Base-by-base conservation (phyloP, 2,113 vertebrate genomes). In the Baryphthengus martii region DNA sequence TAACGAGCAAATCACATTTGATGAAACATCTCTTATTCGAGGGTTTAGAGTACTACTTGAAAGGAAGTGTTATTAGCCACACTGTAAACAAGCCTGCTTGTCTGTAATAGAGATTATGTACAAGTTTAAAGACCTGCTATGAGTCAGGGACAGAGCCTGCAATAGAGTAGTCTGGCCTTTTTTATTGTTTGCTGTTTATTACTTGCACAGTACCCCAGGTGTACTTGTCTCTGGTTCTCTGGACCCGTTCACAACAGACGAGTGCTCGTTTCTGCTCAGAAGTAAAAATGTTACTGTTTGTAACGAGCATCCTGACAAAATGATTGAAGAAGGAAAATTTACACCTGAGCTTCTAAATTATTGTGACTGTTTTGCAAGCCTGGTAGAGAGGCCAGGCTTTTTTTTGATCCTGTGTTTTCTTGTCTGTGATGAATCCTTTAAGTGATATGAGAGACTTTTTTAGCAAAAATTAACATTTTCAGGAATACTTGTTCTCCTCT, bases 11-110 rank as follows among this genome's bases (percentile, higher is more conserved):
- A 88, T 91, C 50, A n/a, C 90, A 77, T 79, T 61, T 85, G 75
- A 87, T 85, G 87, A 73, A 91, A 83, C 75, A 62, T 73, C 45
- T 88, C 81, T 77, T 88, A 4, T 58, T 91, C 29, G 42, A 90
- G 82, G 63, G 75, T 10, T 96, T 63, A 58, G 85, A 93, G 88
- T 62, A 66, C 78, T 89, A 3, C 91, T 96, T 89, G 74, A 88
- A 70, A 89, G 88, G 78, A 88, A 85, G 71, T 76, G 81, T 91
- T 83, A 85, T 91, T 85, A 96, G 25, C 81, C 59, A 39, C 62
- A 26, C 63, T 77, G 66, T 73, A 95, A 91, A 94, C 74, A 96
- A 85, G 81, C 39, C 78, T 91, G 58, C 66, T 71, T 44, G 45
- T 73, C 67, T 89, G 0, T 13, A 73, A 23, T 4, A 33, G 55